Evolutionary conservation across 2,113 vertebrate genomes (phyloP), one percentile per base, ranked within the genome.

Genomic region (Promerops cafer): DNA sequence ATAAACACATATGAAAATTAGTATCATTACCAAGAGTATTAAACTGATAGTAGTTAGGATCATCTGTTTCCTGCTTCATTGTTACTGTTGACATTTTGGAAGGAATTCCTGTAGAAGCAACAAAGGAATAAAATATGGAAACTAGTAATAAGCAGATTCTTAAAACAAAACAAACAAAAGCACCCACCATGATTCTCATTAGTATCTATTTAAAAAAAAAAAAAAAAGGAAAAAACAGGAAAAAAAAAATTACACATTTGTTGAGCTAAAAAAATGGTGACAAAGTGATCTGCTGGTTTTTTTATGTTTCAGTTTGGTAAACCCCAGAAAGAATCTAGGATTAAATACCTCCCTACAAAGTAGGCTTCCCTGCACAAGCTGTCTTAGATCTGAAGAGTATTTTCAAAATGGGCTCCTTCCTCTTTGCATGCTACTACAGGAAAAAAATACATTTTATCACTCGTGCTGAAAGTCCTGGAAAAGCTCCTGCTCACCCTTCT

Each of bases 31-130:
- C 98, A 97, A 97, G 96, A 84, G 97, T 69, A 80, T 91, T 97
- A 60, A 97, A 98, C 1, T 97, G 96, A 90, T 98, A 98, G 69
- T 98, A 98, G 59, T 97, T 98, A 28, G 97, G 96, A 59, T 98
- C 98, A 78, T 98, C 98, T 2, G 65, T 87, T 91, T 98, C 98
- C 75, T 98, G 97, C 74, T 98, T 98, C 52, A 98, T 76, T 26
- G 96, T 83, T 81, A 98, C 89, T 49, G 93, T 54, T 53, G 96
- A 35, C 82, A 96, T 82, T 93, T 98, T 97, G 59, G 97, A 90
- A 64, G 97, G 95, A 91, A 96, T 86, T 82, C 94, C 98, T 98
- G 53, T 24, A 75, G 59, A 69, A 95, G 66, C 23, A 87, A 94
- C 40, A 63, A 27, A 66, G 27, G 47, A 53, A 27, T 95, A 19